Evolutionary conservation across 2,113 vertebrate species (phyloP), one percentile per base, ranked within the genome.

Genomic region (Prinia subflava): DNA sequence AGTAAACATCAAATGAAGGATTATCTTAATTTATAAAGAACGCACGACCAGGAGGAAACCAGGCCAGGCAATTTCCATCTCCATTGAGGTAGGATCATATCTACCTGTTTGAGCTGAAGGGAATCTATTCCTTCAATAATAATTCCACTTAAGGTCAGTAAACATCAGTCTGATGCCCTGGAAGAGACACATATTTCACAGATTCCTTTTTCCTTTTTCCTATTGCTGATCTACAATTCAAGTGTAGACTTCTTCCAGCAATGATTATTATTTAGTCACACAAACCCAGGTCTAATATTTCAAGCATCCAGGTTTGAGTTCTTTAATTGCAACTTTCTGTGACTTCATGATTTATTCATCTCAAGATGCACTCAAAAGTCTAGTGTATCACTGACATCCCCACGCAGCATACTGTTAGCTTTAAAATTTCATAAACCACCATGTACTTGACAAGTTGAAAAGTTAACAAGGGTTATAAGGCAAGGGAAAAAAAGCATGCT

Each of bases 261-360:
- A 7, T 73, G 80, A 84, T 62, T 74, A 68, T 64, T 77, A 47
- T 70, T 91, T 85, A 78, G 78, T 87, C 83, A 87, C 81, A 81
- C 1, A 0, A 91, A 59, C 18, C 22, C 52, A 49, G 30, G n/a
- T 52, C 63, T 47, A 94, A 24, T 49, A 87, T 88, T 89, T 67
- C 88, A 74, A 85, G 56, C 33, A 90, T 47, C 64, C 47, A 53
- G 35, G 57, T 90, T 60, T 63, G 49, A 55, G 33, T 65, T 92
- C 93, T 88, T 92, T 95, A 97, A 95, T 93, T 96, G 90, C 89
- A 95, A 82, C 88, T 95, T 95, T 90, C 92, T 80, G 73, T 3
- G 31, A 90, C 82, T 93, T 89, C 77, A 97, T 97, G 96, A 94
- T 96, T 97, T 96, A 97, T 97, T 96, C 83, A 97, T 95, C 56